Evolutionary conservation across 23 tunicate genomes (phyloP).

Genomic region (Oikopleura dioica): DNA sequence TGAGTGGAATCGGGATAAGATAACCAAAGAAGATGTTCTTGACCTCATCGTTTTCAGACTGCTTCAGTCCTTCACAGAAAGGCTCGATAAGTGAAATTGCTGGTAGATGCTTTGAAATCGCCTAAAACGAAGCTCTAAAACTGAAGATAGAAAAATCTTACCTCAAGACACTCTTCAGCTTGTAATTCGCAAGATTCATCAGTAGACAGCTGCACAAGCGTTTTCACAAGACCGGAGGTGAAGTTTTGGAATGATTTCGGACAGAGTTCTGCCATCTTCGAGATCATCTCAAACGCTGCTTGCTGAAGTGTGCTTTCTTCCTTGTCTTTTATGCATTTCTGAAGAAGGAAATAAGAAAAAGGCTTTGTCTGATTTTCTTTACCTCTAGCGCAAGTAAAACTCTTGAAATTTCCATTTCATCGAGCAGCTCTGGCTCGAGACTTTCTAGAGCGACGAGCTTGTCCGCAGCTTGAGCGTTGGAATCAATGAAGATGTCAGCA

Average conservation of each 20-base stretch:
- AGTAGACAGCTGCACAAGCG: not conserved
- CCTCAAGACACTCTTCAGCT: not conserved
- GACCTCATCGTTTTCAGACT: not conserved
- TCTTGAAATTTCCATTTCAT: not conserved
- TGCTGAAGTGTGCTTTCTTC: not conserved
- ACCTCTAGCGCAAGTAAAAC: constrained; percentile 6
- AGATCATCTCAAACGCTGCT: not conserved
- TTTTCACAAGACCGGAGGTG: not conserved
- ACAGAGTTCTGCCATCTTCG: not conserved
- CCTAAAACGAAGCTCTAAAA: no score
- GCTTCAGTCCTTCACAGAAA: not conserved
- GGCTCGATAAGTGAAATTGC: not conserved
- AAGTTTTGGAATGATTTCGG: not conserved
- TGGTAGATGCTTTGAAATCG: no score
- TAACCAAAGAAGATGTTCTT: not conserved
- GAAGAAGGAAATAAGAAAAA: not conserved
- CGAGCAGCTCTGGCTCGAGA: not conserved
- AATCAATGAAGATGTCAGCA: not conserved
- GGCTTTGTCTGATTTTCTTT: not conserved
- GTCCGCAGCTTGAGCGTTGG: not conserved
- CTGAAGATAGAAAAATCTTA: not conserved
- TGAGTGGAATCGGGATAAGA: not conserved
- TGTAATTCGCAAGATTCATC: not conserved
- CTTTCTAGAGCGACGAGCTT: not conserved
- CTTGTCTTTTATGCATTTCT: not conserved